A percentile compares a stretch with the other conserved stretches of the same genome.
Evolutionary conservation across 2,797 vertebrate species (phyloP).

Genomic region (Alectoris magna): DNA sequence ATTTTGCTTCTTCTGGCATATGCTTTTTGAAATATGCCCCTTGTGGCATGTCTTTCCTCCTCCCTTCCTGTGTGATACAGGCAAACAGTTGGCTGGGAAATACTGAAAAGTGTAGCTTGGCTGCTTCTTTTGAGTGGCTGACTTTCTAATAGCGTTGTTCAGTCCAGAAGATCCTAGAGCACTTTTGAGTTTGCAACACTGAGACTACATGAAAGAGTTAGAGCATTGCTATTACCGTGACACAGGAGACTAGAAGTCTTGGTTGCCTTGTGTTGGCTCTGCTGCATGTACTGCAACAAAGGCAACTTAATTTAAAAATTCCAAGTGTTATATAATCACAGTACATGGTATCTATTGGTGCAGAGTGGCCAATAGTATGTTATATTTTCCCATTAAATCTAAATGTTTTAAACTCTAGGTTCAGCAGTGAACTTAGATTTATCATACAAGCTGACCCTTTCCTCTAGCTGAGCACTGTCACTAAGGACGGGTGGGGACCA

Average conservation of each 20-base stretch:
- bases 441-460: neutral
- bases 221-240: neutral
- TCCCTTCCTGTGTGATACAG: neutral
- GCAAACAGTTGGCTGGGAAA: neutral
- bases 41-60: neutral
- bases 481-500: neutral
- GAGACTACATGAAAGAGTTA: neutral
- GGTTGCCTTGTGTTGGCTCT: neutral
- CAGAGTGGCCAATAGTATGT: neutral
- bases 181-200: neutral
- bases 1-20: neutral
- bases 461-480: neutral
- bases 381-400: neutral
- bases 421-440: neutral
- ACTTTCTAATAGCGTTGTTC: slow-evolving; percentile 1
- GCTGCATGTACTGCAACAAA: neutral
- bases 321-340: neutral
- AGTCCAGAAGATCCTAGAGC: slow-evolving; percentile 7
- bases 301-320: neutral
- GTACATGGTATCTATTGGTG: accelerated
- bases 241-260: neutral
- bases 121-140: slow-evolving; percentile 7
- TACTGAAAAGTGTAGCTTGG: neutral
- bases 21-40: neutral
- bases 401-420: neutral